Conservation (phyloP, 2,113 vertebrate genomes). For the Isurus oxyrinchus region DNA sequence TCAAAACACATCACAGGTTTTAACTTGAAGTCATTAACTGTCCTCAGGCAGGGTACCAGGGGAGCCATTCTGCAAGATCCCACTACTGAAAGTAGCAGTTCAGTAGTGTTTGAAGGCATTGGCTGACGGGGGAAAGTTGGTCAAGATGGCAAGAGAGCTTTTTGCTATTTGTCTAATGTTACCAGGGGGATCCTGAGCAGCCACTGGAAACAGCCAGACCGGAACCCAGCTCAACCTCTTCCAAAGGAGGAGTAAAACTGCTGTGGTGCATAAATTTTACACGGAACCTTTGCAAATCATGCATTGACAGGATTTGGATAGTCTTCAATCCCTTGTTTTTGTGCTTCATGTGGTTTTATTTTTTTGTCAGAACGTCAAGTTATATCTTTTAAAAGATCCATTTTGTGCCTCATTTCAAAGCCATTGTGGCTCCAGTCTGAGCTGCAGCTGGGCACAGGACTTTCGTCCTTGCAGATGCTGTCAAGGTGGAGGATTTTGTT, state of each 20-base stretch:
- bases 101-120: background rate
- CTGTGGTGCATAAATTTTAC: background rate
- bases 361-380: background rate
- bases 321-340: background rate
- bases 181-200: background rate
- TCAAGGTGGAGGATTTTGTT: conserved; percentile 24
- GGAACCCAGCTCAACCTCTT: background rate
- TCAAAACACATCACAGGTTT: background rate
- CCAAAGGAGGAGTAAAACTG: background rate
- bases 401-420: background rate
- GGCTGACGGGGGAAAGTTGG: background rate
- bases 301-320: background rate
- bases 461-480: background rate
- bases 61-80: background rate
- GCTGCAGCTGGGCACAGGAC: background rate
- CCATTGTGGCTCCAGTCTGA: background rate
- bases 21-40: background rate
- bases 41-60: background rate
- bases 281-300: background rate
- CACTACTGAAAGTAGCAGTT: background rate
- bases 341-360: conserved; percentile 4
- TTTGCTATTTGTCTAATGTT: background rate
- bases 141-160: background rate
- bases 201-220: background rate
- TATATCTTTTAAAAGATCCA: background rate